These are phyloP conservation scores for Drosophila greeni DNA, from an alignment of 2,888 invertebrate genomes.

Conservation along the genomic window DNA sequence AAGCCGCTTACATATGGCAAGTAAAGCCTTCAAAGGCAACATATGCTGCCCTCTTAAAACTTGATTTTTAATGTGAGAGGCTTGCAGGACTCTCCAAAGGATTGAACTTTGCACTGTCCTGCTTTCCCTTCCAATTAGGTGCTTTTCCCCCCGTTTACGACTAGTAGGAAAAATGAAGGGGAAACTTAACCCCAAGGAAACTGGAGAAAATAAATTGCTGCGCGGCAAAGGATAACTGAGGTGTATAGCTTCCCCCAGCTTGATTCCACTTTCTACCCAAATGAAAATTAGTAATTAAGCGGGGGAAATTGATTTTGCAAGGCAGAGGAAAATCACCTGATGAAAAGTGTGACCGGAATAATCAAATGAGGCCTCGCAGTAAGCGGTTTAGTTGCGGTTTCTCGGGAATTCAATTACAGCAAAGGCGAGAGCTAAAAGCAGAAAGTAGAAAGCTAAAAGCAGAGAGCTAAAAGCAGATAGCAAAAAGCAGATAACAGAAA, in stretches of 20 bases:
- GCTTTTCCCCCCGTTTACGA: no score
- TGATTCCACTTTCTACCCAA: background rate
- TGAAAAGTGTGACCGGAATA: constrained; percentile 6
- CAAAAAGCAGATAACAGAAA: background rate
- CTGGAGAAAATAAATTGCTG: no score
- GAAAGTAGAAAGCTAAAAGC: background rate
- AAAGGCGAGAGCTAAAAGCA: background rate
- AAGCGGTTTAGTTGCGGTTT: constrained; percentile 5
- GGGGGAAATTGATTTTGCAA: background rate
- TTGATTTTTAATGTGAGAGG: background rate
- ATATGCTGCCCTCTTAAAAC: background rate
- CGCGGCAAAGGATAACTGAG: background rate
- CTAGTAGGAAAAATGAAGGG: no score
- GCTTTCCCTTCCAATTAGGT: background rate
- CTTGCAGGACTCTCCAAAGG: background rate
- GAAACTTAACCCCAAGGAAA: no score
- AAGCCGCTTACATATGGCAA: constrained; percentile 5
- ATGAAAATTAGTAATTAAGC: constrained; percentile 4
- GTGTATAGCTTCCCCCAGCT: no score
- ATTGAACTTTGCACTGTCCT: no score
- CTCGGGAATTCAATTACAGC: constrained; percentile 2
- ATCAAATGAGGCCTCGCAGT: background rate
- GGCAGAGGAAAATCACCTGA: background rate
- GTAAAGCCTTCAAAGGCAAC: background rate
- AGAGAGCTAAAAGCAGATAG: no score